Percentiles rank a stretch among this genome's conserved stretches.
These are phyloP conservation scores for Plebejus argus DNA, from an alignment of 2,888 invertebrate species.

Conservation along the genomic window DNA sequence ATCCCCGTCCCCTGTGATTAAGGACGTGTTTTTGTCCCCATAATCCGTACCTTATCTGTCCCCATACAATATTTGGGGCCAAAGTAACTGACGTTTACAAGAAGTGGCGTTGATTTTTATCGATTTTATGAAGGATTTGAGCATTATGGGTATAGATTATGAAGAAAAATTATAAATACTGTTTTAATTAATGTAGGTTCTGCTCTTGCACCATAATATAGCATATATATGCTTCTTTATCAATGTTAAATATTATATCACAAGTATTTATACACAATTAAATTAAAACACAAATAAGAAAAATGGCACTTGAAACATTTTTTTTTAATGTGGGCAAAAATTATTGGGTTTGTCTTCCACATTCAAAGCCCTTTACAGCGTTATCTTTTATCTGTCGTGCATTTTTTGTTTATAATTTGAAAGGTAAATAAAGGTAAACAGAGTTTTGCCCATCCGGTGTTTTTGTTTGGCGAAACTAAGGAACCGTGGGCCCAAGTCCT, in stretches of 20 bases:
- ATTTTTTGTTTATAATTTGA: conserved; percentile 61
- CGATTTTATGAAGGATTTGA: neutral
- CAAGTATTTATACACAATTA: neutral
- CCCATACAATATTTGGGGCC: conserved; percentile 63
- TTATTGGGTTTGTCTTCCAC: conserved; percentile 30
- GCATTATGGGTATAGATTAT: neutral
- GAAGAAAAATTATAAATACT: neutral
- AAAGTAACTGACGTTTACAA: conserved; percentile 7
- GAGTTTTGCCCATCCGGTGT: conserved; percentile 63
- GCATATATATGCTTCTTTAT: neutral
- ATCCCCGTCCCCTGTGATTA: conserved; percentile 53
- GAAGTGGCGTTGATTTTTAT: conserved; percentile 18
- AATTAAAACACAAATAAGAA: neutral
- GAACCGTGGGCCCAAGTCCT: conserved; percentile 34
- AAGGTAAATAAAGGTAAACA: conserved; percentile 68
- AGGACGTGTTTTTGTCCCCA: conserved; percentile 53
- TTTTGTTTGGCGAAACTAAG: conserved; percentile 48
- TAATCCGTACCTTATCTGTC: conserved; percentile 59
- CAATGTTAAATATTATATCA: neutral
- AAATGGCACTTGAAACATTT: neutral
- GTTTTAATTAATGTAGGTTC: neutral
- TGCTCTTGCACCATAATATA: neutral
- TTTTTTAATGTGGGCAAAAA: neutral
- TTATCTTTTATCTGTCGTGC: conserved; percentile 55
- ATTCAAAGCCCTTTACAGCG: conserved; percentile 41